phyloP scores from a whole-genome alignment of 2,888 invertebrate species.

The Acleris sparsana region DNA sequence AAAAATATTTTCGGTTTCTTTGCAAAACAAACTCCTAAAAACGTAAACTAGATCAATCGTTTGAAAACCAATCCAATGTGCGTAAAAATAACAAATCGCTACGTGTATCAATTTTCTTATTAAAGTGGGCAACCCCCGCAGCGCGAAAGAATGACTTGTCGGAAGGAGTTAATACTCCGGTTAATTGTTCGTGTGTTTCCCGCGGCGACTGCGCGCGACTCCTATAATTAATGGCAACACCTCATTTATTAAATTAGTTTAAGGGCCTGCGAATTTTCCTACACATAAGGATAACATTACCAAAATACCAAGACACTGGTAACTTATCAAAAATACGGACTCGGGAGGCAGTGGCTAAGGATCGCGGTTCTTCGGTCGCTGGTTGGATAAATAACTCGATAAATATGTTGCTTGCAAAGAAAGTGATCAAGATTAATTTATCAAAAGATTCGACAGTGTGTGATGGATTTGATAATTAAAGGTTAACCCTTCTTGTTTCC shows the following conservation, averaged over 20 bases:
- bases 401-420: slow-evolving; percentile 80
- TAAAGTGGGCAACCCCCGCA: slow-evolving; percentile 30
- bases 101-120: slow-evolving; percentile 12
- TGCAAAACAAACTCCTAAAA: no score
- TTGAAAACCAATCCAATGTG: no score
- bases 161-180: slow-evolving; percentile 81
- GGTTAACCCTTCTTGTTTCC: slow-evolving; percentile 43
- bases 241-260: slow-evolving; percentile 82
- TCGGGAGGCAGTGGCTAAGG: background rate
- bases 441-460: slow-evolving; percentile 59
- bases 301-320: slow-evolving; percentile 56
- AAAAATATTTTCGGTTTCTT: no score
- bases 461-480: slow-evolving; percentile 44
- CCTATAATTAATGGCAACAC: slow-evolving; percentile 82
- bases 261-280: slow-evolving; percentile 69
- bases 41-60: no score
- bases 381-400: slow-evolving; percentile 68
- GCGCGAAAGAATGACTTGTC: slow-evolving; percentile 75
- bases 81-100: background rate
- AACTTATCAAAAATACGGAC: slow-evolving; percentile 26
- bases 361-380: slow-evolving; percentile 39
- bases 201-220: slow-evolving; percentile 74
- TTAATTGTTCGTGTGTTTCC: slow-evolving; percentile 75
- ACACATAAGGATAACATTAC: slow-evolving; percentile 64
- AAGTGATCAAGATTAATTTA: slow-evolving; percentile 79